Conservation (phyloP, 2,113 vertebrate genomes). For the Bubo blakistoni region DNA sequence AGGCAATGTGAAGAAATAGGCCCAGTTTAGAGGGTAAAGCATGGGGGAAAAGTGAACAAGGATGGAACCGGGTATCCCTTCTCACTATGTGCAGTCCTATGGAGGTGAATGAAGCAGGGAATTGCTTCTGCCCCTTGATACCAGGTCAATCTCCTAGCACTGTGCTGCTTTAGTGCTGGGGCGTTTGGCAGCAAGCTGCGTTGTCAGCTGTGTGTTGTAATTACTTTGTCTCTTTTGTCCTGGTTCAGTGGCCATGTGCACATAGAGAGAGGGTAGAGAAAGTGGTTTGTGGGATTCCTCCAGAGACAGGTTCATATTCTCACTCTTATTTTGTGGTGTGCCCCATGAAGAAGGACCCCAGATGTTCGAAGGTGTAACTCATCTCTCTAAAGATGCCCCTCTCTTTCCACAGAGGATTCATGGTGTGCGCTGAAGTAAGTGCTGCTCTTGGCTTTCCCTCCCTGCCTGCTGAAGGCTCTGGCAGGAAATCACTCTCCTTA, state of each 20-base stretch:
- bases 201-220: not conserved
- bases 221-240: not conserved
- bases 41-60: fast-evolving
- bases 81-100: fast-evolving
- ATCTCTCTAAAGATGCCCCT: not conserved
- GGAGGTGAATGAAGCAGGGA: not conserved
- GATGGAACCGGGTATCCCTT: fast-evolving
- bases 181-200: fast-evolving
- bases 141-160: not conserved
- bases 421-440: not conserved
- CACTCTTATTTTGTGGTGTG: not conserved
- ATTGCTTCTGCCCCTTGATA: not conserved
- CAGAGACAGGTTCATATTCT: not conserved
- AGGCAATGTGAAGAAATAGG: not conserved
- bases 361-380: not conserved
- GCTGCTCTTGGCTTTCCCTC: not conserved
- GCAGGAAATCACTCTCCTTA: not conserved
- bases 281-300: not conserved
- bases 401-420: not conserved
- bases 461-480: not conserved
- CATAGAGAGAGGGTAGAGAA: not conserved
- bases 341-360: not conserved
- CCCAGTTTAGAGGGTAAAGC: fast-evolving
- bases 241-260: fast-evolving
- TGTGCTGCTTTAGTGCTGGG: not conserved